phyloP scores from a whole-genome alignment of 1,140 invertebrate species.

The Cecropterus lyciades region DNA sequence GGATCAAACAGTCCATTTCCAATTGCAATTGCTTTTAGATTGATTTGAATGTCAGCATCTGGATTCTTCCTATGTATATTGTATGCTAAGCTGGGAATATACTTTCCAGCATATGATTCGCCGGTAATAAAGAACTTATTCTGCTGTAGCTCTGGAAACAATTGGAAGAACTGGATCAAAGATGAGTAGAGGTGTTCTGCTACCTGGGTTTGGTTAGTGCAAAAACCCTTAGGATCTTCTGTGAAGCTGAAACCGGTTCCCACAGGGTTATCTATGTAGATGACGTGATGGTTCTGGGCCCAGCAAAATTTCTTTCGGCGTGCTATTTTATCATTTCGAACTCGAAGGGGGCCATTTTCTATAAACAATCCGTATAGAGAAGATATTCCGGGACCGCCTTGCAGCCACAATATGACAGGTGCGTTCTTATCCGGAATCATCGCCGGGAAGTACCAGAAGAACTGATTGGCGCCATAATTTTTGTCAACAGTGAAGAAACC shows the following conservation, averaged over 20 bases:
- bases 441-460: conserved; percentile 92
- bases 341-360: conserved; percentile 91
- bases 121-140: conserved; percentile 92
- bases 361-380: conserved; percentile 92
- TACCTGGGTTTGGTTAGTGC: conserved; percentile 87
- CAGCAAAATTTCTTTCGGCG: conserved; percentile 89
- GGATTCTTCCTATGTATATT: conserved; percentile 88
- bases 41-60: conserved; percentile 85
- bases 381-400: conserved; percentile 92
- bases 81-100: conserved; percentile 91
- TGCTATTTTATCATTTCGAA: conserved; percentile 69
- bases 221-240: conserved; percentile 86
- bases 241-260: conserved; percentile 93
- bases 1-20: conserved; percentile 95
- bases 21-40: conserved; percentile 91
- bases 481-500: conserved; percentile 90
- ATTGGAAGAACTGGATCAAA: conserved; percentile 89
- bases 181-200: conserved; percentile 88
- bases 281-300: conserved; percentile 89
- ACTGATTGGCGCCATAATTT: conserved; percentile 88
- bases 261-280: conserved; percentile 95
- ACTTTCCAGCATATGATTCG: conserved; percentile 95
- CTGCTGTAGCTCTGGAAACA: conserved; percentile 88
- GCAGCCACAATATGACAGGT: conserved; percentile 90
- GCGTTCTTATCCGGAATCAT: conserved; percentile 83